phyloP scores from a whole-genome alignment of 2,888 invertebrate species.

The Drosophila peninsularis region DNA sequence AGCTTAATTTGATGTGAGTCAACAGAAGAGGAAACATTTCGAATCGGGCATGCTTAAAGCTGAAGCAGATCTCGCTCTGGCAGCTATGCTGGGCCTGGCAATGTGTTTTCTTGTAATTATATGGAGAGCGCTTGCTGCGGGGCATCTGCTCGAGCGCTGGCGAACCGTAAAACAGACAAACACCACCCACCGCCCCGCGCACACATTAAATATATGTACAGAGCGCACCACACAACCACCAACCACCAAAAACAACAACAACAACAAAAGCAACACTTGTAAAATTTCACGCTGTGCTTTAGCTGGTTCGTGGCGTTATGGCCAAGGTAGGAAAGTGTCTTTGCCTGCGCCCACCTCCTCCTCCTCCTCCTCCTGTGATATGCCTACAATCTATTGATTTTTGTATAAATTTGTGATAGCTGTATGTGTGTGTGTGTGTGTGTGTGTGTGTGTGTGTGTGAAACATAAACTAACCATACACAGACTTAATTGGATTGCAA shows the following conservation, averaged over 20 bases:
- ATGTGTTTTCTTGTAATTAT: slow-evolving; percentile 71
- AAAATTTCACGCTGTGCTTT: slow-evolving; percentile 70
- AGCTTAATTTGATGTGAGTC: neutral
- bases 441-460: slow-evolving; percentile 11
- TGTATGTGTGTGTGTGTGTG: slow-evolving; percentile 3
- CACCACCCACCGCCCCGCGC: slow-evolving; percentile 32
- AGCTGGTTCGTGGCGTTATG: slow-evolving; percentile 40
- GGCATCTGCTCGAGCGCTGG: slow-evolving; percentile 70
- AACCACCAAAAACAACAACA: slow-evolving; percentile 17
- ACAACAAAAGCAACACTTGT: slow-evolving; percentile 65
- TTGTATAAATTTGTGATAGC: slow-evolving; percentile 41
- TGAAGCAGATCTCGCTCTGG: neutral
- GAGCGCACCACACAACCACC: slow-evolving; percentile 20
- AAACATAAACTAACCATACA: slow-evolving; percentile 38
- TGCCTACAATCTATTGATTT: slow-evolving; percentile 71
- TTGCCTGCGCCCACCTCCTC: slow-evolving; percentile 20
- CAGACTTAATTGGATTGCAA: slow-evolving; percentile 64
- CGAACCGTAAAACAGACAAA: slow-evolving; percentile 69
- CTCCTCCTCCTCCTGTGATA: slow-evolving; percentile 10
- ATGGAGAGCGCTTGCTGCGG: slow-evolving; percentile 47
- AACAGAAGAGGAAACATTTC: neutral
- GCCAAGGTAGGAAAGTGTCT: slow-evolving; percentile 64
- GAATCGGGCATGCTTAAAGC: no score
- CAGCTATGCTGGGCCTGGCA: neutral
- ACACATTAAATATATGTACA: slow-evolving; percentile 22